These are phyloP conservation scores for Sula dactylatra DNA, from an alignment of 2,113 vertebrate genomes.

Conservation along the genomic window DNA sequence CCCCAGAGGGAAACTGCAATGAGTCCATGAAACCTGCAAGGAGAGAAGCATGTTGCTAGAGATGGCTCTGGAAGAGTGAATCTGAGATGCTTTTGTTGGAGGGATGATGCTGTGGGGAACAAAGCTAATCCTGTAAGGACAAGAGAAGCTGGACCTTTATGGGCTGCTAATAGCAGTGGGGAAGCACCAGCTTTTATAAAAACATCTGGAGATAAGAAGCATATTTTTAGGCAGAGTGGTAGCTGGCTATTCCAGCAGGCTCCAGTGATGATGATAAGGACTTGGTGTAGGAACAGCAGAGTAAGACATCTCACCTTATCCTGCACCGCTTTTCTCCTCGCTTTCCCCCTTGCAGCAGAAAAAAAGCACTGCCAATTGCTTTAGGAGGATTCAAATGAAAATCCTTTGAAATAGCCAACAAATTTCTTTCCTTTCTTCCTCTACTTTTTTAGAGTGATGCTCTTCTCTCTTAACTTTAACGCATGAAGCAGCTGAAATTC, in stretches of 20 bases:
- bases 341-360: not conserved
- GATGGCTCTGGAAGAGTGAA: not conserved
- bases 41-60: not conserved
- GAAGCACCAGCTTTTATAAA: not conserved
- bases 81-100: not conserved
- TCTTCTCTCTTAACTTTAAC: not conserved
- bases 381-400: not conserved
- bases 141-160: not conserved
- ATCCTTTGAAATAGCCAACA: not conserved
- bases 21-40: not conserved
- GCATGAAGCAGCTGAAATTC: not conserved
- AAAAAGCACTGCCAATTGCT: not conserved
- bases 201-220: constrained; percentile 13
- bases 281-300: not conserved
- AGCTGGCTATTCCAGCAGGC: not conserved
- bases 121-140: not conserved
- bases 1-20: not conserved
- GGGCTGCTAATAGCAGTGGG: not conserved
- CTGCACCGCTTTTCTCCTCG: not conserved
- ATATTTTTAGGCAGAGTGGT: constrained; percentile 2
- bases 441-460: not conserved
- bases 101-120: not conserved
- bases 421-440: not conserved
- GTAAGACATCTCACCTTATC: not conserved
- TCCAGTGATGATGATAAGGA: not conserved